A percentile compares a stretch with the other conserved stretches of the same genome.
Evolutionary conservation across 2,797 vertebrate genomes (phyloP).

Genomic region (Tauraco hartlaubi): DNA sequence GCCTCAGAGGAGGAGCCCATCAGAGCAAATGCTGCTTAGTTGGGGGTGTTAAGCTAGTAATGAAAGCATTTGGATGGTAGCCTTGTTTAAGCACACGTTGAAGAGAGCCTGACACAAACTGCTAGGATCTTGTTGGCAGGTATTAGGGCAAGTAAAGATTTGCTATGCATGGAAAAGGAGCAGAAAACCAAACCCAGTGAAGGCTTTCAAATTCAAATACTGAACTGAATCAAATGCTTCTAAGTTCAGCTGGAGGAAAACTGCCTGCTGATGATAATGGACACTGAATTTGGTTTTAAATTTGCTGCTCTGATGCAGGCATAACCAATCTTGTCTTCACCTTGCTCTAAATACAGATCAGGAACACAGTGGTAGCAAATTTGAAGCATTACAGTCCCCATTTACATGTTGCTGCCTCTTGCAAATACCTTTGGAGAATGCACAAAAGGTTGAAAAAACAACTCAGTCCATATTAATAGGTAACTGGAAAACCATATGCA

Average conservation of each 20-base stretch:
- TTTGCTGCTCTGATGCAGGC: not conserved
- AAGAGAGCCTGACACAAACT: not conserved
- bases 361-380: not conserved
- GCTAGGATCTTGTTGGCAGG: not conserved
- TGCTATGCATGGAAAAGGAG: not conserved
- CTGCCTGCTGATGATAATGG: not conserved
- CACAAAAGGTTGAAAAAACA: not conserved
- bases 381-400: not conserved
- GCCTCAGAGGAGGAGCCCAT: not conserved
- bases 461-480: not conserved
- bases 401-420: not conserved
- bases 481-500: not conserved
- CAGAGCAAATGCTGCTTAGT: not conserved
- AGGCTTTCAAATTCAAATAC: not conserved
- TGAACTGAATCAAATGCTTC: not conserved
- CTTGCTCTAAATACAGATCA: not conserved
- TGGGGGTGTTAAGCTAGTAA: not conserved
- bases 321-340: not conserved
- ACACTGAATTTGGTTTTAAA: not conserved
- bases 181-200: not conserved
- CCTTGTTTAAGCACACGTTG: not conserved
- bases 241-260: not conserved
- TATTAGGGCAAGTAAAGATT: not conserved
- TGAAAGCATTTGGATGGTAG: not conserved
- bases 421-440: not conserved